Conservation (phyloP, 2,888 invertebrate genomes). For the Drosophila robusta region DNA sequence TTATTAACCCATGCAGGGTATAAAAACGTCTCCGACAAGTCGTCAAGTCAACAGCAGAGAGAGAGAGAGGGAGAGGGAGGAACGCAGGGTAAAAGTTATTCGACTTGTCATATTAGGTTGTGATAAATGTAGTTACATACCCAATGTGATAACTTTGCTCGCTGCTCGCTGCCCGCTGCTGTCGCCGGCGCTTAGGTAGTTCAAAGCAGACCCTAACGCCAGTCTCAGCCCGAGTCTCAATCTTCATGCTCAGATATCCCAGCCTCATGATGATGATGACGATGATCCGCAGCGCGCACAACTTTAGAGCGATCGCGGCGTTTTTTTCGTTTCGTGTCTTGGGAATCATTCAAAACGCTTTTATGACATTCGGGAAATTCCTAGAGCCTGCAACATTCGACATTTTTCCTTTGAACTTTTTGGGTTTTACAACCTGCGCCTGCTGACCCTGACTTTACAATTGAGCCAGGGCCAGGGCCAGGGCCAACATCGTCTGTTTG, state of each 20-base stretch:
- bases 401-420: background rate
- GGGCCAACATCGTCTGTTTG: background rate
- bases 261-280: constrained; percentile 29
- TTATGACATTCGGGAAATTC: constrained; percentile 64
- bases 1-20: too few species aligned
- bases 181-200: constrained; percentile 55
- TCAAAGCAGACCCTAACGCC: constrained; percentile 11
- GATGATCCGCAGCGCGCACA: constrained; percentile 29
- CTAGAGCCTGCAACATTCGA: constrained; percentile 35
- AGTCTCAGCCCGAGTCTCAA: background rate
- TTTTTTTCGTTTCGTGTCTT: constrained; percentile 4
- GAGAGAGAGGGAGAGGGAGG: background rate
- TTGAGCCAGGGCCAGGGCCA: constrained; percentile 3
- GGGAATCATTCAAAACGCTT: constrained; percentile 66
- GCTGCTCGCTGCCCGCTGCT: constrained; percentile 38
- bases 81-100: constrained; percentile 65
- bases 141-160: constrained; percentile 80
- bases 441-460: constrained; percentile 56
- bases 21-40: background rate
- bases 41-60: background rate
- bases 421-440: constrained; percentile 15
- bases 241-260: background rate
- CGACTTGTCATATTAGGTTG: constrained; percentile 83
- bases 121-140: constrained; percentile 83
- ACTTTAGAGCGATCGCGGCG: constrained; percentile 1